Evolutionary conservation across 2,888 invertebrate species (phyloP).

Genomic region (Imbricaverruca yamaguchii): DNA sequence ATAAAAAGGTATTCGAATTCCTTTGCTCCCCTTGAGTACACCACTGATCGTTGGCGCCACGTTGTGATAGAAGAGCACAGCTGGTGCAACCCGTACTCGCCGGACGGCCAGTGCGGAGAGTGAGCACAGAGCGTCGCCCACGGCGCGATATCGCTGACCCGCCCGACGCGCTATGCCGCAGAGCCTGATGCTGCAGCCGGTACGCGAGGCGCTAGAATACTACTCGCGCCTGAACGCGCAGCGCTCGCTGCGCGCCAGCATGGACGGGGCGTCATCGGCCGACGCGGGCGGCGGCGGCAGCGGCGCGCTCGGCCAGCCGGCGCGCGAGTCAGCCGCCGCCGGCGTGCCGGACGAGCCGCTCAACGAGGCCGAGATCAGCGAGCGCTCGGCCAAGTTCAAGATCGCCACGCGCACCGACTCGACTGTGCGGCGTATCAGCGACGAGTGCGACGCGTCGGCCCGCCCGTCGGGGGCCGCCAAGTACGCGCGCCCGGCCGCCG

Average conservation of each 20-base stretch:
- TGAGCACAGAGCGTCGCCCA: too few species aligned
- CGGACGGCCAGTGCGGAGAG: too few species aligned
- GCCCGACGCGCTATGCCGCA: conserved; percentile 38
- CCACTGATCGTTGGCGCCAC: too few species aligned
- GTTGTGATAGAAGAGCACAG: too few species aligned
- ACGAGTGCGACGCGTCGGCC: conserved; percentile 30
- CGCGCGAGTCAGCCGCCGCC: conserved; percentile 24
- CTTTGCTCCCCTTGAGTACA: too few species aligned
- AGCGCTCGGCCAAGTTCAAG: conserved; percentile 65
- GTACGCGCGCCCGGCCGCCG: neutral
- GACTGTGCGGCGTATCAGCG: neutral
- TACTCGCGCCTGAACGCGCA: conserved; percentile 53
- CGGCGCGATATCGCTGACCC: too few species aligned
- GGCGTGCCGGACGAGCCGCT: conserved; percentile 57
- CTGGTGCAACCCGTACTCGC: too few species aligned
- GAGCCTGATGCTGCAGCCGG: conserved; percentile 56
- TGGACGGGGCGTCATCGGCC: conserved; percentile 6
- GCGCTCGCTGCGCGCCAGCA: conserved; percentile 28
- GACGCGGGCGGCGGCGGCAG: conserved; percentile 14
- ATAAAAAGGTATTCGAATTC: too few species aligned
- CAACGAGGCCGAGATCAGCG: conserved; percentile 60
- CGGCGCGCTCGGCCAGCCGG: conserved; percentile 22
- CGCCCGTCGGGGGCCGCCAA: neutral
- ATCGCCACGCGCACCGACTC: conserved; percentile 57
- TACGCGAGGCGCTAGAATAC: conserved; percentile 54